Percentiles rank a stretch among this genome's conserved stretches.
These are phyloP conservation scores for Bacillus rossius DNA, from an alignment of 1,140 invertebrate genomes.

Conservation along the genomic window DNA sequence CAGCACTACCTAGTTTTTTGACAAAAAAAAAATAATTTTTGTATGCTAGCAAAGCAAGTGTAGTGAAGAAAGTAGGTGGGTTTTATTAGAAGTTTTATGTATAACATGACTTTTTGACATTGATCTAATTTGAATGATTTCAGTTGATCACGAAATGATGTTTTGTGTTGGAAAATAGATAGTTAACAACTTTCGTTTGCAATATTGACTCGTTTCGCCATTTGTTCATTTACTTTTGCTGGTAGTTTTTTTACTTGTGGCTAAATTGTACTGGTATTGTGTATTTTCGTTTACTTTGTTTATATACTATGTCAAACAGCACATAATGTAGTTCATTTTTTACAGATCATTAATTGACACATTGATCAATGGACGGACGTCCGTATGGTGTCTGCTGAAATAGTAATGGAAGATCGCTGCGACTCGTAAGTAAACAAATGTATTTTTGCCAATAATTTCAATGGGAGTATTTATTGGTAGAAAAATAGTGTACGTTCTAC, in stretches of 20 bases:
- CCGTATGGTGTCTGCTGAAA: slow-evolving; percentile 16
- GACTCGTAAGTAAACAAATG: slow-evolving; percentile 6
- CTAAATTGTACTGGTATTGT: neutral
- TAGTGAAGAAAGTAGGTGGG: no score
- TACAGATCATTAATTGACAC: neutral
- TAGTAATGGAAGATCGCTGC: slow-evolving; percentile 14
- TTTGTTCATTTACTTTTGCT: slow-evolving; percentile 6
- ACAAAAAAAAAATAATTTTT: no score
- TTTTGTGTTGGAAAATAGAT: neutral
- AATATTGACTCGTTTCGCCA: slow-evolving; percentile 1
- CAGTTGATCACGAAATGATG: neutral
- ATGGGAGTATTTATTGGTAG: no score
- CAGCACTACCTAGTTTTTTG: no score
- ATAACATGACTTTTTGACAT: no score
- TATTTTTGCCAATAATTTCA: no score
- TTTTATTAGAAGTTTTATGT: no score
- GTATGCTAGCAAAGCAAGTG: no score
- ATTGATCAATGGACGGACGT: slow-evolving; percentile 14
- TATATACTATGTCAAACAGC: neutral
- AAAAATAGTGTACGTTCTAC: no score
- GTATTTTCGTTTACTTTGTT: neutral
- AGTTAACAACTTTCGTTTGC: neutral
- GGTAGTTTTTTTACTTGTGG: neutral
- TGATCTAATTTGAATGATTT: no score
- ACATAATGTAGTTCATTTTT: neutral